phyloP scores from a whole-genome alignment of 2,113 vertebrate genomes.

The Halcyon senegalensis region DNA sequence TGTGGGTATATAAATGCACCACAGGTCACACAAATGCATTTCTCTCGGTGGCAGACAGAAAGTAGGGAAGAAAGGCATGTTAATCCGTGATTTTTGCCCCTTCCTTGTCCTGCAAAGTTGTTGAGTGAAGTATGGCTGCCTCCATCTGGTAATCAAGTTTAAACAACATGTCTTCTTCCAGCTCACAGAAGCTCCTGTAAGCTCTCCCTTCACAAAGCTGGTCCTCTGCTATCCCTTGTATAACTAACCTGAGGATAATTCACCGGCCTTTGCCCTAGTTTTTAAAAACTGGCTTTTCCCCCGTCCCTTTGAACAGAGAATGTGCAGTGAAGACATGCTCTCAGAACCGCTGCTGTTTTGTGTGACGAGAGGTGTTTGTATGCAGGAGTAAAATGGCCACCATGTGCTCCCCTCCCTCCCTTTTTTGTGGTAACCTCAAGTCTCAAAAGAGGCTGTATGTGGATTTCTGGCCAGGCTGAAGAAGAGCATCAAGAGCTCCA shows the following conservation, averaged over 20 bases:
- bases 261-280: background rate
- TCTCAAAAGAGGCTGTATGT: background rate
- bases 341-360: background rate
- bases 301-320: background rate
- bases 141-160: background rate
- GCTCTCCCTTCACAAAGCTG: background rate
- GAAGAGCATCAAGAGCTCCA: background rate
- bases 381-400: background rate
- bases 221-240: background rate
- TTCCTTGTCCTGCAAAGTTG: background rate
- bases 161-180: background rate
- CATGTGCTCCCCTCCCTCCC: background rate
- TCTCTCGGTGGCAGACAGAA: background rate
- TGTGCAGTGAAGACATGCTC: accelerated
- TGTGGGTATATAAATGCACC: background rate
- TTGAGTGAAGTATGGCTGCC: background rate
- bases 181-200: background rate
- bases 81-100: background rate
- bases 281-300: background rate
- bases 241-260: background rate
- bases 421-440: background rate
- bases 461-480: background rate
- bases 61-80: background rate
- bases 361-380: background rate
- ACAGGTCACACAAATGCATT: accelerated